A percentile compares a stretch with the other conserved stretches of the same genome.
These are phyloP conservation scores for Andrena bicolor DNA, from an alignment of 2,888 invertebrate genomes.

Conservation along the genomic window DNA sequence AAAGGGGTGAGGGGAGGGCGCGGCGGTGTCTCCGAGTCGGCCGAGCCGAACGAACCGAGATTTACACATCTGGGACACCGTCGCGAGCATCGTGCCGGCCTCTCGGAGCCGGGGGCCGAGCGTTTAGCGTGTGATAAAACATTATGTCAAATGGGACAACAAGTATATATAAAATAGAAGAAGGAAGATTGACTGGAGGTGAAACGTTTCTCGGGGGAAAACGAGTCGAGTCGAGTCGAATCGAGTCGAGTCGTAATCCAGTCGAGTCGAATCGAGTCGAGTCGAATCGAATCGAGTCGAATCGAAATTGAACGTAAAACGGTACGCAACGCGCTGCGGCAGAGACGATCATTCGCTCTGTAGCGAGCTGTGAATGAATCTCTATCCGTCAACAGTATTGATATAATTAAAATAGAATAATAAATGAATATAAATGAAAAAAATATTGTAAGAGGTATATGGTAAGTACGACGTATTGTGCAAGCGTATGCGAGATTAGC, in stretches of 20 bases:
- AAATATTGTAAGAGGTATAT: slow-evolving; percentile 83
- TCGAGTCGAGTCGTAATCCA: too few relatives aligned
- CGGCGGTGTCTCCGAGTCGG: slow-evolving; percentile 52
- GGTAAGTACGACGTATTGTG: slow-evolving; percentile 83
- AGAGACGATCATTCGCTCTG: slow-evolving; percentile 81
- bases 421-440: slow-evolving; percentile 82
- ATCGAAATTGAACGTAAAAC: slow-evolving; percentile 64
- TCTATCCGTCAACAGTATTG: slow-evolving; percentile 85
- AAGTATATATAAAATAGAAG: slow-evolving; percentile 52
- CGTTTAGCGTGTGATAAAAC: slow-evolving; percentile 70
- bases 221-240: neutral
- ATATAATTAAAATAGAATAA: slow-evolving; percentile 84
- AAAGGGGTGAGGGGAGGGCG: slow-evolving; percentile 49
- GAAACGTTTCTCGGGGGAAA: slow-evolving; percentile 57
- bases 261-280: too few relatives aligned
- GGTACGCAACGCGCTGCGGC: slow-evolving; percentile 77
- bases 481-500: slow-evolving; percentile 75
- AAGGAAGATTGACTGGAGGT: slow-evolving; percentile 47
- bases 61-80: slow-evolving; percentile 54
- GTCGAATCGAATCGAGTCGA: slow-evolving; percentile 6
- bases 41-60: slow-evolving; percentile 8
- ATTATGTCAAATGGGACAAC: slow-evolving; percentile 58
- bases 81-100: slow-evolving; percentile 51
- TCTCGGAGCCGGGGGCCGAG: slow-evolving; percentile 18
- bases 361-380: slow-evolving; percentile 84